A percentile compares a stretch with the other conserved stretches of the same genome.
Conservation (phyloP, 2,797 vertebrate species). For the Enteromius mattozi region DNA sequence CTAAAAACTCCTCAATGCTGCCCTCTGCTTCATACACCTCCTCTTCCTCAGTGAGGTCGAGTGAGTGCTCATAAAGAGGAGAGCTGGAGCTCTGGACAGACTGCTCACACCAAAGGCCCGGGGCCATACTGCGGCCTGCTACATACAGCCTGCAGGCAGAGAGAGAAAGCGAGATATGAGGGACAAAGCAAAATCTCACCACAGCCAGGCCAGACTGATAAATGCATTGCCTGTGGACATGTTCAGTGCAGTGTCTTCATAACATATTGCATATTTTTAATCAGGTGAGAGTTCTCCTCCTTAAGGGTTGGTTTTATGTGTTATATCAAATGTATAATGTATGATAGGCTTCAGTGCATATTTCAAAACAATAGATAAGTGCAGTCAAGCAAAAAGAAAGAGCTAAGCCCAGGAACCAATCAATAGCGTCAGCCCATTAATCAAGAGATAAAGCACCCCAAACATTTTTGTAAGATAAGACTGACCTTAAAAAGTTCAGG, state of each 20-base stretch:
- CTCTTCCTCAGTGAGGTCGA: conserved; percentile 74
- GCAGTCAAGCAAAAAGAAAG: conserved; percentile 22
- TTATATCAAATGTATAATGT: conserved; percentile 48
- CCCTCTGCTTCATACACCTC: conserved; percentile 84
- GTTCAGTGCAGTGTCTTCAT: conserved; percentile 39
- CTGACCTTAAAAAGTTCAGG: conserved; percentile 38
- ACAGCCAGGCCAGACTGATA: conserved; percentile 54
- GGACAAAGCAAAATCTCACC: conserved; percentile 13
- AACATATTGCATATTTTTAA: conserved; percentile 50
- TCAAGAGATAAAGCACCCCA: conserved; percentile 26
- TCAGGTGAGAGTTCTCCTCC: conserved; percentile 22
- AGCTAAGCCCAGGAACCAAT: conserved; percentile 43
- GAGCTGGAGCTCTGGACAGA: conserved; percentile 36
- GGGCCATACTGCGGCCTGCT: conserved; percentile 78
- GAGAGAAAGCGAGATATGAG: conserved; percentile 29
- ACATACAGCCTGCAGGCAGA: conserved; percentile 74
- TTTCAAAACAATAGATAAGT: conserved; percentile 47
- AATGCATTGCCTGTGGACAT: conserved; percentile 53
- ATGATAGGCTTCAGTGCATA: conserved; percentile 47
- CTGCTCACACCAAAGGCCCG: conserved; percentile 59
- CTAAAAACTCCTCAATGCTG: conserved; percentile 85
- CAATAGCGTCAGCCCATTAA: conserved; percentile 30
- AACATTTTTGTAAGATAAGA: conserved; percentile 17
- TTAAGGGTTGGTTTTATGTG: conserved; percentile 28
- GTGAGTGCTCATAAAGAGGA: conserved; percentile 43